Evolutionary conservation across 2,888 invertebrate genomes (phyloP).

Genomic region (Cheilosia pagana): DNA sequence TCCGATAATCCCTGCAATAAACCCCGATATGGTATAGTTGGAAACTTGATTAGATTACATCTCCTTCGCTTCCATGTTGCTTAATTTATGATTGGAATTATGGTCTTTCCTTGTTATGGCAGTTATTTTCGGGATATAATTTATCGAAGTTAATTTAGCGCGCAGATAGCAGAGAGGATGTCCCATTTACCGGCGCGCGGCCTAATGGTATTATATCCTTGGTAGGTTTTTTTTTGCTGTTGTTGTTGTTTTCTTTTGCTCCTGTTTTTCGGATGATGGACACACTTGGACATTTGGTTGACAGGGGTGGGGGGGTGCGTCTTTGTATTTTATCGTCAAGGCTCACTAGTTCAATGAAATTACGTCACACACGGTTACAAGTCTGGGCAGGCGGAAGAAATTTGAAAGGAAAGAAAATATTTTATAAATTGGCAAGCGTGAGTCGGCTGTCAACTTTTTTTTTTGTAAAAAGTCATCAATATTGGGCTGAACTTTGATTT

Average conservation of each 20-base stretch:
- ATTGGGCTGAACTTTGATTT: slow-evolving; percentile 22
- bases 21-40: slow-evolving; percentile 49
- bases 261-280: slow-evolving; percentile 54
- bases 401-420: slow-evolving; percentile 54
- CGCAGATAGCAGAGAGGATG: slow-evolving; percentile 7
- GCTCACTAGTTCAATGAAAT: slow-evolving; percentile 62
- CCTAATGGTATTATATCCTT: slow-evolving; percentile 59
- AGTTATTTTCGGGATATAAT: slow-evolving; percentile 61
- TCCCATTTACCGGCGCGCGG: slow-evolving; percentile 27
- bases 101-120: slow-evolving; percentile 55
- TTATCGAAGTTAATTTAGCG: slow-evolving; percentile 58
- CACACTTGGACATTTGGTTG: slow-evolving; percentile 57
- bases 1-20: slow-evolving; percentile 69
- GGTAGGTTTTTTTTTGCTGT: slow-evolving; percentile 45
- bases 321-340: slow-evolving; percentile 5
- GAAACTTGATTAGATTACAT: slow-evolving; percentile 72
- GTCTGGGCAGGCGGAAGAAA: slow-evolving; percentile 50
- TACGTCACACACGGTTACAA: slow-evolving; percentile 63
- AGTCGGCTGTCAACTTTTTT: slow-evolving; percentile 57
- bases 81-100: slow-evolving; percentile 73
- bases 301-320: slow-evolving; percentile 22
- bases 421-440: slow-evolving; percentile 52
- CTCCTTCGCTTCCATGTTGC: slow-evolving; percentile 25
- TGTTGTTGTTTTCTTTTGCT: neutral
- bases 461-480: slow-evolving; percentile 69